Conservation (phyloP, 2,888 invertebrate genomes). For the Glaucopsyche alexis region DNA sequence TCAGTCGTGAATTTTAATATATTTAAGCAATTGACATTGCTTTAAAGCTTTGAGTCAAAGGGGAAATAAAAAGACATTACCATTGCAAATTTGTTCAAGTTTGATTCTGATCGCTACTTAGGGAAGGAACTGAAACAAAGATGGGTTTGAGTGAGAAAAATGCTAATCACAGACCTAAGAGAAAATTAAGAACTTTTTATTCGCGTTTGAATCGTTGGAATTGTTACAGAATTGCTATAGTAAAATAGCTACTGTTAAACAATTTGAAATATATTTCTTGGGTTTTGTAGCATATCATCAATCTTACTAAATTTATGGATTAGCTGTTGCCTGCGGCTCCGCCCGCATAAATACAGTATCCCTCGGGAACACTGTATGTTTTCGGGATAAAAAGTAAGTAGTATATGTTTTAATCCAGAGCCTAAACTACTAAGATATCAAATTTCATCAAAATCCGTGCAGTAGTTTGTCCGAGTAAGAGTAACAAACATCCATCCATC, state of each 20-base stretch:
- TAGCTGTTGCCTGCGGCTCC: too few species aligned
- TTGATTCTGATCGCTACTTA: constrained; percentile 57
- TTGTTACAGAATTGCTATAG: constrained; percentile 35
- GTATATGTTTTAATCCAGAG: too few species aligned
- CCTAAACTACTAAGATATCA: too few species aligned
- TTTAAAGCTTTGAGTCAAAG: constrained; percentile 59
- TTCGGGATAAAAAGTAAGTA: too few species aligned
- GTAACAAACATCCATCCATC: too few species aligned
- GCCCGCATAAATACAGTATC: too few species aligned
- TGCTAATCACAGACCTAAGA: constrained; percentile 47
- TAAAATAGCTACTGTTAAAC: neutral
- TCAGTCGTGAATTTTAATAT: constrained; percentile 40
- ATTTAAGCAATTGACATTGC: constrained; percentile 55
- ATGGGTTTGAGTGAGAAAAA: constrained; percentile 47
- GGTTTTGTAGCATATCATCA: neutral
- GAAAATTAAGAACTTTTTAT: constrained; percentile 49
- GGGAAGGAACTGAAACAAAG: constrained; percentile 51
- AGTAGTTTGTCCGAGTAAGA: too few species aligned
- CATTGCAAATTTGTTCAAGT: constrained; percentile 49
- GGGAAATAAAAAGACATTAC: constrained; percentile 67
- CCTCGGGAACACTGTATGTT: too few species aligned
- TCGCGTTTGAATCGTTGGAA: constrained; percentile 27
- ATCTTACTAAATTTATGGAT: too few species aligned
- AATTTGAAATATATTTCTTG: neutral
- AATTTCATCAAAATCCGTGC: too few species aligned